Evolutionary conservation across 2,888 invertebrate genomes (phyloP).

Genomic region (Eledona agricola): DNA sequence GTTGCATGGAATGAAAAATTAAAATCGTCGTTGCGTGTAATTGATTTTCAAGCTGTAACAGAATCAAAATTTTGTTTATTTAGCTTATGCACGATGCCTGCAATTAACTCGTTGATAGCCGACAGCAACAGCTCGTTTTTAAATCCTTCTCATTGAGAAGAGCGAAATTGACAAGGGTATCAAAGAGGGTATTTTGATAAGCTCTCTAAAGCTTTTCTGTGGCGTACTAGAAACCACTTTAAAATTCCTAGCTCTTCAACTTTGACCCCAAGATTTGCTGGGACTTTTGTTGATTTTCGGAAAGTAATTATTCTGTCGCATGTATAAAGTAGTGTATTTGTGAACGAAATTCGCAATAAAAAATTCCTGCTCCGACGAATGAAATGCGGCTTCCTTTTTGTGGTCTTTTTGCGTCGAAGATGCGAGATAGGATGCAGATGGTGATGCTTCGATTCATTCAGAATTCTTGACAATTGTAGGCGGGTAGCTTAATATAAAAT

Average conservation of each 20-base stretch:
- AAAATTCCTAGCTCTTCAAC: constrained; percentile 9
- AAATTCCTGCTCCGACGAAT: background rate
- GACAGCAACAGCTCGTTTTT: no score
- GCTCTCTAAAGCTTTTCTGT: constrained; percentile 14
- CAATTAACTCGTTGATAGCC: no score
- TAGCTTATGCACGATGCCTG: constrained; percentile 11
- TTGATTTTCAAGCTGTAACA: constrained; percentile 4
- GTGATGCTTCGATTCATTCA: constrained; percentile 1
- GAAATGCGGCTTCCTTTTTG: background rate
- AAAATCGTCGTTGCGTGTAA: no score
- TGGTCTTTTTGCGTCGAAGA: constrained; percentile 2
- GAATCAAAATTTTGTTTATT: constrained; percentile 6
- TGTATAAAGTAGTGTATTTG: background rate
- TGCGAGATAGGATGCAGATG: constrained; percentile 3
- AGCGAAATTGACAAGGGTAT: constrained; percentile 14
- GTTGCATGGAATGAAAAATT: constrained; percentile 12
- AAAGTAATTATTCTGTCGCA: constrained; percentile 13
- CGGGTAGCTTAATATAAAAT: no score
- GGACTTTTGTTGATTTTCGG: constrained; percentile 1
- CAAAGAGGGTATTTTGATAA: constrained; percentile 14
- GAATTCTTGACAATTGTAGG: no score
- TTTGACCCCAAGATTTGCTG: constrained; percentile 3
- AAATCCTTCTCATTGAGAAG: background rate
- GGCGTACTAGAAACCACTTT: constrained; percentile 5
- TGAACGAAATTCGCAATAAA: constrained; percentile 2